Conservation (phyloP, 1,140 invertebrate genomes). For the Papilio machaon region DNA sequence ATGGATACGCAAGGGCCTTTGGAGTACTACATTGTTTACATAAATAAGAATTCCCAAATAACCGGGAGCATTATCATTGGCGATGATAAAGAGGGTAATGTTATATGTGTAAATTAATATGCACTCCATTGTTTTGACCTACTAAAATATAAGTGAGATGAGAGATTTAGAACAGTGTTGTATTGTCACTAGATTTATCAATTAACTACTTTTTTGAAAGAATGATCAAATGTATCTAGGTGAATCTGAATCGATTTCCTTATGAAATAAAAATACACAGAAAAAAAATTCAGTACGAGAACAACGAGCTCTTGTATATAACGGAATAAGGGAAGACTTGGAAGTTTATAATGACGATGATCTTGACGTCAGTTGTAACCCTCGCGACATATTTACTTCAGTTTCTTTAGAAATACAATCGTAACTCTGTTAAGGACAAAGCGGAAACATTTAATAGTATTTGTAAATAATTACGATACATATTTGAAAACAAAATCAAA, state of each 20-base stretch:
- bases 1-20: slow-evolving; percentile 60
- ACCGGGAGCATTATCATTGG: not conserved
- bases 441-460: not conserved
- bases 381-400: not conserved
- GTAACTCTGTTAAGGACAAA: not conserved
- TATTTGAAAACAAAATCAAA: not conserved
- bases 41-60: slow-evolving; percentile 47
- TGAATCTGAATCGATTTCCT: not conserved
- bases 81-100: too few species aligned
- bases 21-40: slow-evolving; percentile 47
- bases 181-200: too few species aligned
- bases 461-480: not conserved
- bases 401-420: slow-evolving; percentile 3
- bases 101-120: too few species aligned
- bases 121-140: too few species aligned
- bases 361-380: not conserved
- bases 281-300: slow-evolving; percentile 13
- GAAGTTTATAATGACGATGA: slow-evolving; percentile 1
- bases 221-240: not conserved
- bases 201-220: not conserved
- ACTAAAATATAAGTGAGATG: too few species aligned
- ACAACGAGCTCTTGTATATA: slow-evolving; percentile 21
- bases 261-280: slow-evolving; percentile 32
- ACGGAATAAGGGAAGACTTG: not conserved
- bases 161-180: too few species aligned